Base-by-base conservation (phyloP, 2,113 vertebrate genomes). In the Pangasianodon hypophthalmus region DNA sequence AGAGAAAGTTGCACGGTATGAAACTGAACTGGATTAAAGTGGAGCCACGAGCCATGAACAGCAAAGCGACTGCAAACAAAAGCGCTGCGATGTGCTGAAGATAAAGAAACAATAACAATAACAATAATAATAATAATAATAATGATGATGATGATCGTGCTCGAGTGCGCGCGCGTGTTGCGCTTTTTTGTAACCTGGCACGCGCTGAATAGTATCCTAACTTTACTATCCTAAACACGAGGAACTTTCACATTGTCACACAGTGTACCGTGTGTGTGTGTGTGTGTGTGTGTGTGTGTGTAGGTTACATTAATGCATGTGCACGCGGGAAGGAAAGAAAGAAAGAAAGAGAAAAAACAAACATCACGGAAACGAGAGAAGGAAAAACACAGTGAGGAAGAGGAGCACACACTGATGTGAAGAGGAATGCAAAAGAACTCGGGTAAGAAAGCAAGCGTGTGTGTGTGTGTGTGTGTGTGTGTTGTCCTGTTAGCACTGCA, bases 1-100 rank as follows among this genome's bases (percentile, higher is more conserved):
- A 48, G 75, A 21, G 79, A 84, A 87, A 89, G 91, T 89, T 90
- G 32, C 60, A 84, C 84, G 67, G 91, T 46, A 64, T n/a, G 44
- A 67, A 83, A 14, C 21, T 56, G 86, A 83, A 52, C 69, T n/a
- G 60, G 60, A 16, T 16, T 21, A 11, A 32, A 44, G 64, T 52
- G n/a, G 21, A 41, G 37, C 11, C 9, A 11, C 52, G 52, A 41
- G 19, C 60, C 81, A 58, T 1, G 16, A 56, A 54, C 50, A 8
- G 8, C 44, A 41, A 29, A 3, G 58, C n/a, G 86, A 37, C 11
- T 26, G 18, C 69, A 46, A 69, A 37, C 88, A 81, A 88, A 84
- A 87, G 88, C 77, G 75, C 41, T 3, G 41, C 1, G 0, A 24
- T 10, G 5, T 29, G 69, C n/a, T 37, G 16, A 41, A 1, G 32